Evolutionary conservation across 2,888 invertebrate genomes (phyloP).

Genomic region (Drymonia ruficornis): DNA sequence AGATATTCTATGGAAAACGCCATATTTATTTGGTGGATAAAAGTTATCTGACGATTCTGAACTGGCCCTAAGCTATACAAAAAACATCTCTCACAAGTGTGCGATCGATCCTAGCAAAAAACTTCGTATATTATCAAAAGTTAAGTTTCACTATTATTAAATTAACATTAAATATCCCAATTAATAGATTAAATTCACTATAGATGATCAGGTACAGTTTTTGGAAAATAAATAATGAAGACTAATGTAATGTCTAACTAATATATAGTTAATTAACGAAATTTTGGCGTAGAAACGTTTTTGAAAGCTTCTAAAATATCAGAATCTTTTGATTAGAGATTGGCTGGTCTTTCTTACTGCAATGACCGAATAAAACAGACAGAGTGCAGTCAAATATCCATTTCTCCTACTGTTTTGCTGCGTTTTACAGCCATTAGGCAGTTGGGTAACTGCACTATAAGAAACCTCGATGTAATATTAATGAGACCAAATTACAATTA

Average conservation of each 20-base stretch:
- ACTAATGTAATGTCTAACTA: too few relatives aligned
- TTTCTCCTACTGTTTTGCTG: background rate
- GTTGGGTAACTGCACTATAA: background rate
- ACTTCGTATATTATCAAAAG: background rate
- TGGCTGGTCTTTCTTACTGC: background rate
- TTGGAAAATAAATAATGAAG: background rate
- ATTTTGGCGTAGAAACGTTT: background rate
- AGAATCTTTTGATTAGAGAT: background rate
- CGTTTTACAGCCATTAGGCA: background rate
- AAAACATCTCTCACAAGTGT: too few relatives aligned
- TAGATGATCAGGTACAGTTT: background rate
- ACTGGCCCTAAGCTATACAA: too few relatives aligned
- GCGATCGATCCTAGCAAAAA: background rate
- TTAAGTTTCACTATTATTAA: background rate
- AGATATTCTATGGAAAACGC: too few relatives aligned
- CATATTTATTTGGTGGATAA: too few relatives aligned
- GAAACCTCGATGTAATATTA: constrained; percentile 12
- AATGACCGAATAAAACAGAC: background rate
- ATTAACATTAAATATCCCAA: background rate
- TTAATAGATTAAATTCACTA: background rate
- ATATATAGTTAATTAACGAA: too few relatives aligned
- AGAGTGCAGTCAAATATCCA: background rate
- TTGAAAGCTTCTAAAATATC: background rate
- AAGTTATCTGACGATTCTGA: too few relatives aligned
- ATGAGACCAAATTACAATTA: constrained; percentile 32